These are phyloP conservation scores for Perizoma affinitatum DNA, from an alignment of 2,888 invertebrate genomes.

Conservation along the genomic window DNA sequence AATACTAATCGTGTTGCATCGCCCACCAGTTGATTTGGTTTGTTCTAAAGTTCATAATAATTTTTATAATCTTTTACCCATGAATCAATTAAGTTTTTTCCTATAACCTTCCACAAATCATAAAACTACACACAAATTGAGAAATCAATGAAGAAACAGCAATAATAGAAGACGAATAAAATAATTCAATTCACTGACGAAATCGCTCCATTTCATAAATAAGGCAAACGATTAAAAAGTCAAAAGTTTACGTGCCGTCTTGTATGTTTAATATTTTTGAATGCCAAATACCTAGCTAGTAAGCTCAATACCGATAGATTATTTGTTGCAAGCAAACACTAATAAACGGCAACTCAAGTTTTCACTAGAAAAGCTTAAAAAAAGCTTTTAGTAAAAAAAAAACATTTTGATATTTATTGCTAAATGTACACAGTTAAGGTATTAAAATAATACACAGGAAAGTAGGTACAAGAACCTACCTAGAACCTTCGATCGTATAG, in stretches of 20 bases:
- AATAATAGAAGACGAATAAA: slow-evolving; percentile 19
- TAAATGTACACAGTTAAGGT: no score
- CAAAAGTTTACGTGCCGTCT: not conserved
- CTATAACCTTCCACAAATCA: slow-evolving; percentile 16
- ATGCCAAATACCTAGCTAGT: slow-evolving; percentile 19
- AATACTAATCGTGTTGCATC: no score
- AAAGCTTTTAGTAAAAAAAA: not conserved
- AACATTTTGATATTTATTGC: not conserved
- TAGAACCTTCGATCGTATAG: no score
- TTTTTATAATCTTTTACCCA: not conserved
- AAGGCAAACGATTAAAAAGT: slow-evolving; percentile 16
- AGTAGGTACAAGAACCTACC: no score
- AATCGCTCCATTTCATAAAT: slow-evolving; percentile 31
- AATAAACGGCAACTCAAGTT: not conserved
- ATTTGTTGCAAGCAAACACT: slow-evolving; percentile 12
- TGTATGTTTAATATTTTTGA: slow-evolving; percentile 5
- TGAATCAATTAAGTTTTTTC: slow-evolving; percentile 5
- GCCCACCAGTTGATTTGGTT: no score
- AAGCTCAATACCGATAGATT: slow-evolving; percentile 10
- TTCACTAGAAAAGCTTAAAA: not conserved
- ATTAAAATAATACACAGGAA: no score
- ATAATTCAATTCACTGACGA: slow-evolving; percentile 25
- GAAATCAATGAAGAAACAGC: slow-evolving; percentile 28
- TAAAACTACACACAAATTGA: slow-evolving; percentile 11
- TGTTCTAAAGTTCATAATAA: no score